These are phyloP conservation scores for Cheilosia variabilis DNA, from an alignment of 2,888 invertebrate genomes.

Conservation along the genomic window DNA sequence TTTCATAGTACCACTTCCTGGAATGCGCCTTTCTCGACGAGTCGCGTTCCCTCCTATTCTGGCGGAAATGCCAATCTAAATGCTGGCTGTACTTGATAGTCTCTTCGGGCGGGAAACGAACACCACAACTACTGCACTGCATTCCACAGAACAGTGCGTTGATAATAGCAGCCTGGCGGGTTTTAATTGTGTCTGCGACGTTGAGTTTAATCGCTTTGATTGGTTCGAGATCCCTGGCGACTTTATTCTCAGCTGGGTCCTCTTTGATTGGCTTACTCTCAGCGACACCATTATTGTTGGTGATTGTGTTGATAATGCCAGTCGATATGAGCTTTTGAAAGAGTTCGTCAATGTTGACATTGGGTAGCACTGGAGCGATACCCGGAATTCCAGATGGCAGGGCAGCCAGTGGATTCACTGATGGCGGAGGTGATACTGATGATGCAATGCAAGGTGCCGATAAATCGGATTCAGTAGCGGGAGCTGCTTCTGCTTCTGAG, in stretches of 20 bases:
- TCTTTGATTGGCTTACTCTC: slow-evolving; percentile 43
- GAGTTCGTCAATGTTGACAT: slow-evolving; percentile 90
- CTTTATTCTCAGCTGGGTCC: slow-evolving; percentile 80
- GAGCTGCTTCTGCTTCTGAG: slow-evolving; percentile 10
- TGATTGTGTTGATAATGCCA: slow-evolving; percentile 87
- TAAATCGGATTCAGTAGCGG: slow-evolving; percentile 64
- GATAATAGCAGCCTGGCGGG: slow-evolving; percentile 89
- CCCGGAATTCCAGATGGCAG: slow-evolving; percentile 82
- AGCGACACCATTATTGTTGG: slow-evolving; percentile 52
- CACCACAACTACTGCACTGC: slow-evolving; percentile 98
- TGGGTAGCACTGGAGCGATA: slow-evolving; percentile 59
- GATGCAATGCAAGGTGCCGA: slow-evolving; percentile 78
- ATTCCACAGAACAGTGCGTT: slow-evolving; percentile 92
- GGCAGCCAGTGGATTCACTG: slow-evolving; percentile 84
- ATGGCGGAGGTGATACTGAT: slow-evolving; percentile 87
- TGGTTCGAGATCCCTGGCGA: slow-evolving; percentile 80
- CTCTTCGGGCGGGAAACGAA: slow-evolving; percentile 95
- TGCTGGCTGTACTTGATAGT: slow-evolving; percentile 96
- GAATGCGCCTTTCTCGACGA: slow-evolving; percentile 92
- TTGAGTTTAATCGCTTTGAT: slow-evolving; percentile 88
- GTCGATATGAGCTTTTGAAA: slow-evolving; percentile 93
- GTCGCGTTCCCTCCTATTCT: slow-evolving; percentile 94
- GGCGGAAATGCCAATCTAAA: slow-evolving; percentile 99
- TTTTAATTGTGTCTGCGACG: slow-evolving; percentile 89
- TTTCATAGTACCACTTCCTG: slow-evolving; percentile 95